Evolutionary conservation across 1,140 invertebrate genomes (phyloP).

Genomic region (Zophobas atratus): DNA sequence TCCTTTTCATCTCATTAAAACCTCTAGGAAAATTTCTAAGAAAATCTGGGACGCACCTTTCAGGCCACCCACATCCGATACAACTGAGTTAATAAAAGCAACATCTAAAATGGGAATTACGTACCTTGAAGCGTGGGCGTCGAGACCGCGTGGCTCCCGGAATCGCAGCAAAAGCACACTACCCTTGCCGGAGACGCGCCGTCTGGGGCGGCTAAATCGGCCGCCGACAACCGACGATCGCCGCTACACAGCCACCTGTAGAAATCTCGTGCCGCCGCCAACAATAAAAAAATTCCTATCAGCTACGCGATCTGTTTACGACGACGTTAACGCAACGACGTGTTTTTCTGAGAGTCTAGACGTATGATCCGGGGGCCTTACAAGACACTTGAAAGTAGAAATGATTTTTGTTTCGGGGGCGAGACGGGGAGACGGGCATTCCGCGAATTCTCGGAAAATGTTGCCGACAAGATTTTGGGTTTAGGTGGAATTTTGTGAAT

Average conservation of each 20-base stretch:
- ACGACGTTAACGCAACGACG: constrained; percentile 1
- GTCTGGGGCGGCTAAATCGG: constrained; percentile 39
- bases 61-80: background rate
- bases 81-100: constrained; percentile 1
- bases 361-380: too few relatives aligned
- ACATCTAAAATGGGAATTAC: constrained; percentile 34
- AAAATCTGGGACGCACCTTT: constrained; percentile 1
- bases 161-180: constrained; percentile 46
- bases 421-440: too few relatives aligned
- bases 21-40: background rate
- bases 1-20: too few relatives aligned
- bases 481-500: too few relatives aligned
- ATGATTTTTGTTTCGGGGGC: too few relatives aligned
- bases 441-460: too few relatives aligned
- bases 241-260: constrained; percentile 45
- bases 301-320: constrained; percentile 36
- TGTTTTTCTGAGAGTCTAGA: background rate
- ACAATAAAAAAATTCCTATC: constrained; percentile 30
- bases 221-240: constrained; percentile 46
- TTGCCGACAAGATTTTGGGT: too few relatives aligned
- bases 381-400: too few relatives aligned
- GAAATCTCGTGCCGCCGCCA: constrained; percentile 39
- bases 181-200: constrained; percentile 40
- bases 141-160: constrained; percentile 43
- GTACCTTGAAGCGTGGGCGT: constrained; percentile 37